Percentiles rank a stretch among this genome's conserved stretches.
Conservation (phyloP, 2,113 vertebrate genomes). For the Psilopsiagon aurifrons region DNA sequence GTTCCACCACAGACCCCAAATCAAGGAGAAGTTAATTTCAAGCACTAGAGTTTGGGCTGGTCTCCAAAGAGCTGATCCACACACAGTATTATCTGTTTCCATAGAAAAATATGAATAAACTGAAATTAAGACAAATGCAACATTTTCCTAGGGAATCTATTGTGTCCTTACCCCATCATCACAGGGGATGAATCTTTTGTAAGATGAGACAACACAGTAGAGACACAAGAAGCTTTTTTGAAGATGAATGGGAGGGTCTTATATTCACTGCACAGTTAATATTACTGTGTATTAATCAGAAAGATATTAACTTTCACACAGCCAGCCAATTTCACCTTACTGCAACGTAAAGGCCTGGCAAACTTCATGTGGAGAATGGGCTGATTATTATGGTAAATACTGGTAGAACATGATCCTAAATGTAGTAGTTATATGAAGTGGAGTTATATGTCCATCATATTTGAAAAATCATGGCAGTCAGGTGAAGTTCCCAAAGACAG, state of each 20-base stretch:
- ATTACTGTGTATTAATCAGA: background rate
- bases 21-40: background rate
- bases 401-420: background rate
- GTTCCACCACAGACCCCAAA: background rate
- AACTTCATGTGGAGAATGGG: background rate
- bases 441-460: background rate
- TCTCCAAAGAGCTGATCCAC: background rate
- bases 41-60: background rate
- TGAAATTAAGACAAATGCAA: background rate
- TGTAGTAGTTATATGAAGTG: background rate
- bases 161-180: background rate
- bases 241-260: background rate
- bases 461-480: no score
- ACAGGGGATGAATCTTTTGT: background rate
- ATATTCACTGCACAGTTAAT: background rate
- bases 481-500: accelerated
- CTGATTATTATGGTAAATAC: background rate
- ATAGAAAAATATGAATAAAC: background rate
- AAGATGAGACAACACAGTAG: background rate
- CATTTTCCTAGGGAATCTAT: background rate
- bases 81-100: background rate
- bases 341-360: background rate
- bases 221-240: background rate
- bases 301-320: background rate
- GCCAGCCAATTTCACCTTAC: background rate